Conservation (phyloP, 1,140 invertebrate genomes). For the Lasaia peninsularis region DNA sequence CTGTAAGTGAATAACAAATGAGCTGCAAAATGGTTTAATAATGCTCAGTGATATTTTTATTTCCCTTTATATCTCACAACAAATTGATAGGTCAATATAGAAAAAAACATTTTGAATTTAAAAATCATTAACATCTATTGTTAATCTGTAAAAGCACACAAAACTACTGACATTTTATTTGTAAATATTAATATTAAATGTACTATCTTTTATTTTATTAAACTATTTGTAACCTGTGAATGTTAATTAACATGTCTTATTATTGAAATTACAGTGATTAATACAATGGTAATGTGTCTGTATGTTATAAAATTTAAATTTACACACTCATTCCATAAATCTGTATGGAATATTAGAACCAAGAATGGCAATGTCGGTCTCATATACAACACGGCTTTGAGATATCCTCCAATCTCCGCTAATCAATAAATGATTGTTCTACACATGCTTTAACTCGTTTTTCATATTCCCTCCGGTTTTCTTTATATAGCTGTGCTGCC, state of each 20-base stretch:
- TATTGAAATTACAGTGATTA: constrained; percentile 8
- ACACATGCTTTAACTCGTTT: constrained; percentile 97
- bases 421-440: constrained; percentile 97
- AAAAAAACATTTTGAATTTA: constrained; percentile 1
- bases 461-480: constrained; percentile 96
- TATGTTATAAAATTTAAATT: constrained; percentile 34
- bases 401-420: constrained; percentile 71
- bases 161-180: constrained; percentile 6
- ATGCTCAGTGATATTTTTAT: too few species aligned
- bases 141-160: constrained; percentile 7
- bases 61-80: not conserved
- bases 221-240: constrained; percentile 1
- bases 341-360: constrained; percentile 47
- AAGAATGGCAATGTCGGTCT: constrained; percentile 40
- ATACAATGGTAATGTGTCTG: not conserved
- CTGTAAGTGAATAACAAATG: too few species aligned
- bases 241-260: not conserved
- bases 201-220: not conserved
- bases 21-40: too few species aligned
- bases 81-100: not conserved
- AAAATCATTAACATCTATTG: not conserved
- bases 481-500: constrained; percentile 97
- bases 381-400: constrained; percentile 40
- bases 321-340: constrained; percentile 55
- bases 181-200: constrained; percentile 4